Base-by-base conservation (phyloP, 2,113 vertebrate species). In the Cathartes aura region DNA sequence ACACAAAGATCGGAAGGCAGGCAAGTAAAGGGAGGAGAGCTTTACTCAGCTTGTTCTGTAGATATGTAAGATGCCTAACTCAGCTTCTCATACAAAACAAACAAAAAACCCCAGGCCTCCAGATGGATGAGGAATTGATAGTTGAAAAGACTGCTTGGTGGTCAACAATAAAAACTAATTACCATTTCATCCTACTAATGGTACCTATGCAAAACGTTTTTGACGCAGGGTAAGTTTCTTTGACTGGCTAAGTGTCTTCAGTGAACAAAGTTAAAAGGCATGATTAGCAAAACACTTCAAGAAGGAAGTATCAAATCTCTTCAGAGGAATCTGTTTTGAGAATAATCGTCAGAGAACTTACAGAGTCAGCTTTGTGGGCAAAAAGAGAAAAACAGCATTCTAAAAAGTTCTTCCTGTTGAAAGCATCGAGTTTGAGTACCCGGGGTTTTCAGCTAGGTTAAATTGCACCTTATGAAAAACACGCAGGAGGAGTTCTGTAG, bases 111-210 rank as follows among this genome's bases (percentile, higher is more conserved):
- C 27, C 32, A 73, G 84, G n/a, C 53, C 75, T 90, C 75, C 64
- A 84, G 58, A 63, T n/a, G 58, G 72, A 60, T 7, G 29, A 96
- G 53, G 87, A 85, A 78, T 12, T 88, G 52, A 60, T 79, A 29
- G 82, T 67, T 95, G 91, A 97, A 71, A 75, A 93, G 62, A 74
- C 56, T 88, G 22, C 58, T 48, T 84, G 94, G 45, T 68, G 96
- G 71, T 91, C 82, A 91, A 34, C 40, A 58, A 15, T 17, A 87
- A 80, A 80, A 94, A 68, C 4, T 43, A 70, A 82, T 90, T 94
- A 67, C 60, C 73, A 8, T 45, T 82, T 76, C 89, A 47, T 63
- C 71, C 72, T 85, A 6, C n/a, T 38, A 87, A 87, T 86, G 52
- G 66, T n/a, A 32, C 32, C 87, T n/a, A 42, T 42, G 43, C 59